A percentile compares a stretch with the other conserved stretches of the same genome.
Conservation (phyloP, 2,797 vertebrate species). For the Diglossa cyanea region DNA sequence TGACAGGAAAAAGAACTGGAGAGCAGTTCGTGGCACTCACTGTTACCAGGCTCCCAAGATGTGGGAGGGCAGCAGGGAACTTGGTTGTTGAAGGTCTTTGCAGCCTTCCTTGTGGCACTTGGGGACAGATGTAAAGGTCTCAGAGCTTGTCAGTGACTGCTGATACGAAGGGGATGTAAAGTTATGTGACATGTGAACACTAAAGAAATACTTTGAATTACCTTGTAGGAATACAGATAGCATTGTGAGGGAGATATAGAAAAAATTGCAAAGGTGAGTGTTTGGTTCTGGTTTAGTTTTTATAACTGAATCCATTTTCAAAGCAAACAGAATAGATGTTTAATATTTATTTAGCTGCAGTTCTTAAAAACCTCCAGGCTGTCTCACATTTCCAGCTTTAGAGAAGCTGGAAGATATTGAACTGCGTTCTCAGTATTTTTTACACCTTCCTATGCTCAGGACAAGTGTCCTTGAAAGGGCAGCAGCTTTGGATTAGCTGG, state of each 20-base stretch:
- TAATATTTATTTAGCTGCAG: slow-evolving; percentile 1
- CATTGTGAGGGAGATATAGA: neutral
- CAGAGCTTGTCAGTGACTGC: neutral
- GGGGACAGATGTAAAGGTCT: neutral
- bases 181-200: neutral
- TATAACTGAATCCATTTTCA: neutral
- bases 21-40: neutral
- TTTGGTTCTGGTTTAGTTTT: neutral
- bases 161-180: neutral
- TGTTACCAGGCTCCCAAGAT: neutral
- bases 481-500: neutral
- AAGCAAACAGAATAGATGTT: neutral
- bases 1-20: neutral
- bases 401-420: neutral
- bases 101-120: neutral
- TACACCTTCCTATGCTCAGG: neutral
- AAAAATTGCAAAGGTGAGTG: neutral
- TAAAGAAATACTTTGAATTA: neutral
- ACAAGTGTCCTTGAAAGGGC: slow-evolving; percentile 45
- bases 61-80: neutral
- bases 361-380: neutral
- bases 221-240: neutral
- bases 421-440: neutral
- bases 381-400: neutral
- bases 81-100: neutral